phyloP scores from a whole-genome alignment of 2,888 invertebrate species.

The Salpingus planirostris region DNA sequence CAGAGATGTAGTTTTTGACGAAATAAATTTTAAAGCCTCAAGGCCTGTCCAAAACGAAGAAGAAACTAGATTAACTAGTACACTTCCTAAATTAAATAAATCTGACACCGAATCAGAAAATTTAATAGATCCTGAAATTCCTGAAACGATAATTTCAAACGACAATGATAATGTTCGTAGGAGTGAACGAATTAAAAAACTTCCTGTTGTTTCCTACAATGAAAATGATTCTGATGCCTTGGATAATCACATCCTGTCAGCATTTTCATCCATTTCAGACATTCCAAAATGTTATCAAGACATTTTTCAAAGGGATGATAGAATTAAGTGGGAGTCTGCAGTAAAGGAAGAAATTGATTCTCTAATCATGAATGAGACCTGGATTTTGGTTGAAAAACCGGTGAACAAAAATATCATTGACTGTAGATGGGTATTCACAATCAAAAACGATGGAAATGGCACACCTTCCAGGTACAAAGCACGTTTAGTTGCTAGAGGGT shows the following conservation, averaged over 20 bases:
- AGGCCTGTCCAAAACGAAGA: slow-evolving; percentile 1
- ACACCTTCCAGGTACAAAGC: no score
- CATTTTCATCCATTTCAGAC: neutral
- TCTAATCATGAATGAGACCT: slow-evolving; percentile 17
- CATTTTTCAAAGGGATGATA: slow-evolving; percentile 14
- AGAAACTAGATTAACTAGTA: neutral
- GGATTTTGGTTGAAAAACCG: slow-evolving; percentile 15
- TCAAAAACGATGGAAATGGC: slow-evolving; percentile 3
- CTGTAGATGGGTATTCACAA: slow-evolving; percentile 11
- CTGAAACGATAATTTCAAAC: neutral
- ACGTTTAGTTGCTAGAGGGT: slow-evolving; percentile 2
- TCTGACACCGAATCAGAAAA: neutral
- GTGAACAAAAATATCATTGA: slow-evolving; percentile 17
- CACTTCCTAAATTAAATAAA: neutral
- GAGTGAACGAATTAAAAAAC: slow-evolving; percentile 4
- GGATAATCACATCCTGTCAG: neutral
- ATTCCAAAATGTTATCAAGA: slow-evolving; percentile 10
- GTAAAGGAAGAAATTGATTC: slow-evolving; percentile 19
- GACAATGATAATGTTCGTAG: neutral
- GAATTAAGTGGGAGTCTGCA: slow-evolving; percentile 16
- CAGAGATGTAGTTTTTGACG: slow-evolving; percentile 30
- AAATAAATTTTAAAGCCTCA: slow-evolving; percentile 9
- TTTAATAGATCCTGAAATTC: neutral
- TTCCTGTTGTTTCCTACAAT: slow-evolving; percentile 2
- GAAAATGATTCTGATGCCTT: slow-evolving; percentile 1